phyloP scores from a whole-genome alignment of 35 echinoderm and acorn worm species.

The Apostichopus parvimensis region DNA sequence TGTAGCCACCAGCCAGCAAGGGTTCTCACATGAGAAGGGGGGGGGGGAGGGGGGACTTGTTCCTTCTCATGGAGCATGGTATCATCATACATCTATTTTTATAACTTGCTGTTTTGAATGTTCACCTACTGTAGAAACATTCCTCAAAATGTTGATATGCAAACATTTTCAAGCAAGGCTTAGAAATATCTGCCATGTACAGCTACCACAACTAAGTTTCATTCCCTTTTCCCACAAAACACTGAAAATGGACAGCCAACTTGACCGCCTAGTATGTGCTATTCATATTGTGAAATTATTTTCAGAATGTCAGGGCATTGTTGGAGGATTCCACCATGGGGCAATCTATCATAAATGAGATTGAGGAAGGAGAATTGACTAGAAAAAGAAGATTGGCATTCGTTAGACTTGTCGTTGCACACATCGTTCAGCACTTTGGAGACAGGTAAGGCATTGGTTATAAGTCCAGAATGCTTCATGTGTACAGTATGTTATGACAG shows the following conservation, averaged over 20 bases:
- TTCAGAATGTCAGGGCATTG: background rate
- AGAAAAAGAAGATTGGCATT: background rate
- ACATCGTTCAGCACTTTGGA: background rate
- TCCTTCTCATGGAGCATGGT: no score
- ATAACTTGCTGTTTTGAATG: no score
- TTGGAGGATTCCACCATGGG: background rate
- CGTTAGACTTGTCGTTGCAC: background rate
- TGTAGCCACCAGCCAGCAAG: no score
- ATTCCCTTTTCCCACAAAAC: background rate
- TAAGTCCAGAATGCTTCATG: no score
- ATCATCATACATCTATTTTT: no score
- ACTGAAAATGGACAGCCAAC: background rate
- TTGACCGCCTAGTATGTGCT: background rate
- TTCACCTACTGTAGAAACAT: background rate
- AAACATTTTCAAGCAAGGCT: background rate
- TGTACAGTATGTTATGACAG: no score
- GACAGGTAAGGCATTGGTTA: background rate
- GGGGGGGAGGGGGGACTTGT: no score
- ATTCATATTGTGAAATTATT: background rate
- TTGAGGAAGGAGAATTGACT: background rate
- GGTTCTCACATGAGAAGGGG: no score
- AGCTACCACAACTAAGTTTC: background rate
- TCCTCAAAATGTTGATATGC: no score
- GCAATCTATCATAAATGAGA: background rate
- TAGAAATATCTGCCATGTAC: background rate